A percentile compares a stretch with the other conserved stretches of the same genome.
Conservation (phyloP, 2,888 invertebrate species). For the Drosophila sordidula region DNA sequence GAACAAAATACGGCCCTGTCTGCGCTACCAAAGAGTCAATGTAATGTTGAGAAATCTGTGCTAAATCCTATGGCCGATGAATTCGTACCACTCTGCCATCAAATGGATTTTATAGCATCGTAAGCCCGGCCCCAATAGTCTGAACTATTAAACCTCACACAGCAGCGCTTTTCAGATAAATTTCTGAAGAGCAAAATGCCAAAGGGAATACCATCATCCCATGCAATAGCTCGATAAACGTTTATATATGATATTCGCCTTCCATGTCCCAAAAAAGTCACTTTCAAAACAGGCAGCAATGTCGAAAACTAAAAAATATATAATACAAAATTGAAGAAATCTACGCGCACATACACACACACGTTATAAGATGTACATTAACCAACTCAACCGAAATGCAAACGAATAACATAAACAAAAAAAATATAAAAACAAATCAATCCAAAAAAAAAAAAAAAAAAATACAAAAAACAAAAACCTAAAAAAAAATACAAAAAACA, state of each 20-base stretch:
- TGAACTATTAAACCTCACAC: constrained; percentile 62
- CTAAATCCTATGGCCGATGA: constrained; percentile 94
- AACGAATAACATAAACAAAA: constrained; percentile 68
- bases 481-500: constrained; percentile 27
- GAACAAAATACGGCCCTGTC: constrained; percentile 84
- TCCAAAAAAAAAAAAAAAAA: constrained; percentile 39
- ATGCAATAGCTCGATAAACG: constrained; percentile 43
- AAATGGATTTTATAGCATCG: constrained; percentile 81
- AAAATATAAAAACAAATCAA: constrained; percentile 42
- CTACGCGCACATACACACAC: constrained; percentile 46
- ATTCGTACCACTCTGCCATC: constrained; percentile 88
- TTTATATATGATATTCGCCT: constrained; percentile 46
- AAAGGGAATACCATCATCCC: constrained; percentile 27
- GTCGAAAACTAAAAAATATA: constrained; percentile 33
- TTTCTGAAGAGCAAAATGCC: constrained; percentile 46
- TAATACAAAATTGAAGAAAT: constrained; percentile 32
- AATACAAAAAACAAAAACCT: constrained; percentile 37
- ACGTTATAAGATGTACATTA: constrained; percentile 38
- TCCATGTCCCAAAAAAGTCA: constrained; percentile 42
- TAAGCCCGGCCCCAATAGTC: constrained; percentile 68
- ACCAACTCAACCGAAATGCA: constrained; percentile 71
- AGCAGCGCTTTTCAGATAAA: constrained; percentile 43
- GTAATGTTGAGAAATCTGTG: constrained; percentile 88
- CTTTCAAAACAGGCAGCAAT: constrained; percentile 32
- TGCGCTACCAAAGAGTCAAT: constrained; percentile 81